phyloP scores from a whole-genome alignment of 2,888 invertebrate genomes.

The Archaeoteleia sp. region DNA sequence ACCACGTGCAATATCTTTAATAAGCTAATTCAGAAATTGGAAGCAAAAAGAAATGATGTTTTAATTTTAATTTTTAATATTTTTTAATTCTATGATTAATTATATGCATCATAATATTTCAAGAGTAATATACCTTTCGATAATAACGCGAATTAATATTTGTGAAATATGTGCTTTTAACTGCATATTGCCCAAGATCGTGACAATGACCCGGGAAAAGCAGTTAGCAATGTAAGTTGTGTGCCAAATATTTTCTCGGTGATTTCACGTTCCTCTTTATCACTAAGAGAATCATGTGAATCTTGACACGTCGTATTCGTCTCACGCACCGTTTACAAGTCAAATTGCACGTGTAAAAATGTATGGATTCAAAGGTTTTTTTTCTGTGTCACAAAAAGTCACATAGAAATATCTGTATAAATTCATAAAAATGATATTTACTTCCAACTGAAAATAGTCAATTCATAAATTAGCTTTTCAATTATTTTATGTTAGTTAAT shows the following conservation, averaged over 20 bases:
- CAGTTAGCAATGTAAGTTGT: background rate
- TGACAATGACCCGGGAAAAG: conserved; percentile 32
- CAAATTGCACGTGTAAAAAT: background rate
- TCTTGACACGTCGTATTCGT: conserved; percentile 2
- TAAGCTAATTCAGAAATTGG: no score
- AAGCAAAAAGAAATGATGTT: no score
- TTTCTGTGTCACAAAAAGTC: no score
- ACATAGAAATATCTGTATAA: no score
- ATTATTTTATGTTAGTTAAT: no score
- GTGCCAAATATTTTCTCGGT: conserved; percentile 20
- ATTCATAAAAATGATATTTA: no score
- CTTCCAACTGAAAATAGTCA: no score
- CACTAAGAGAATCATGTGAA: background rate
- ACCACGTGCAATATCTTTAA: no score
- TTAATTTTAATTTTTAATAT: no score
- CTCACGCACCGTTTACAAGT: background rate
- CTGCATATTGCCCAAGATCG: conserved; percentile 20
- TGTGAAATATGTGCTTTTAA: conserved; percentile 1
- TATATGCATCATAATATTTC: no score
- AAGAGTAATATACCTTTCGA: conserved; percentile 6
- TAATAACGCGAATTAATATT: background rate
- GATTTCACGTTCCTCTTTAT: conserved; percentile 28
- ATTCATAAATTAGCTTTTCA: background rate
- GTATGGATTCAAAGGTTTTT: no score
- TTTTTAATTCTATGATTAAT: no score